phyloP scores from a whole-genome alignment of 2,888 invertebrate species.

The Hypomecis atomaria region DNA sequence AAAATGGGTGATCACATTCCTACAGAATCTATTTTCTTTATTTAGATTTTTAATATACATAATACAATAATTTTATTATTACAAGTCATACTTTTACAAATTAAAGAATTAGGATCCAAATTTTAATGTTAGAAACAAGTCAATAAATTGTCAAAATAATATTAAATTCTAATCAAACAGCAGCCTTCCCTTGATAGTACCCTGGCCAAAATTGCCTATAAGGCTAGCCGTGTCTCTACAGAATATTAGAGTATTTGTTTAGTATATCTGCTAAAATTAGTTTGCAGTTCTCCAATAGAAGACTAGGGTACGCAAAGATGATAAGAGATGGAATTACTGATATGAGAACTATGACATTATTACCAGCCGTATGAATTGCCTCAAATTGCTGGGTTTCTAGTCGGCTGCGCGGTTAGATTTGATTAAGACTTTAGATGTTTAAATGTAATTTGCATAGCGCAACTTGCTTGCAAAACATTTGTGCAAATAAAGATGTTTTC shows the following conservation, averaged over 20 bases:
- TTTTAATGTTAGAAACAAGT: too few species aligned
- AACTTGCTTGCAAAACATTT: neutral
- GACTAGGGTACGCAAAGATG: conserved; percentile 16
- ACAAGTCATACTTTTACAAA: too few species aligned
- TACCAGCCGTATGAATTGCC: conserved; percentile 14
- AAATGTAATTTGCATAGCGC: conserved; percentile 1
- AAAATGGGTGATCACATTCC: too few species aligned
- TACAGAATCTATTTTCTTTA: too few species aligned
- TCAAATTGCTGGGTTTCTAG: conserved; percentile 21
- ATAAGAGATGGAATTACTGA: conserved; percentile 31
- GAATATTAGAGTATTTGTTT: neutral
- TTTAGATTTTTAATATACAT: too few species aligned
- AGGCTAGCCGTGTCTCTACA: neutral
- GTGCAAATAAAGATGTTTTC: neutral
- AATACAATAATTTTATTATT: too few species aligned
- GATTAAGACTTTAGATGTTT: neutral
- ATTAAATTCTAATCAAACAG: too few species aligned
- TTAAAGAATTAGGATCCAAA: too few species aligned
- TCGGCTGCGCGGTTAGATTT: conserved; percentile 3
- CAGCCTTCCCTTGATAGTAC: too few species aligned
- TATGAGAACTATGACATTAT: conserved; percentile 29
- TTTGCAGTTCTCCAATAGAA: conserved; percentile 1
- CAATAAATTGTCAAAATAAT: too few species aligned
- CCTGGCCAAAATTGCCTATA: too few species aligned
- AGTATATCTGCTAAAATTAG: neutral